Evolutionary conservation across 2,113 vertebrate species (phyloP).

Genomic region (Sprattus sprattus): DNA sequence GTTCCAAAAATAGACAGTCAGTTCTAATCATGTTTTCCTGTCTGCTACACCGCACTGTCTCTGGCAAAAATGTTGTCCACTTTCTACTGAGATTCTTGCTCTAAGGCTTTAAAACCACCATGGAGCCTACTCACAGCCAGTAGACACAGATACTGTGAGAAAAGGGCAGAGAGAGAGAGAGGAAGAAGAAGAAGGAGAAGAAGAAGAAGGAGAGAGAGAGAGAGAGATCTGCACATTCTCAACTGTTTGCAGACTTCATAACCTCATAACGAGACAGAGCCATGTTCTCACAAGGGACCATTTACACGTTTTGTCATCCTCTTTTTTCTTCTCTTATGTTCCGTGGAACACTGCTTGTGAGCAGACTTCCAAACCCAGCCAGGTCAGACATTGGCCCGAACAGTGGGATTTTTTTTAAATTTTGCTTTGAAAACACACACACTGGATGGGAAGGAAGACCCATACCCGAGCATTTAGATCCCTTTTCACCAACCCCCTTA

Average conservation of each 20-base stretch:
- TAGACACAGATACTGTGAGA: not conserved
- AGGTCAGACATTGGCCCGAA: slow-evolving; percentile 34
- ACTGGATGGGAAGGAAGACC: not conserved
- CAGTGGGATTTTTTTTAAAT: not conserved
- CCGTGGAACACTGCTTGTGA: slow-evolving; percentile 39
- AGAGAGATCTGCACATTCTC: slow-evolving; percentile 53
- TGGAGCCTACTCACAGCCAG: slow-evolving; percentile 44
- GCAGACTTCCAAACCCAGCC: slow-evolving; percentile 39
- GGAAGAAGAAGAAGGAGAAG: not conserved
- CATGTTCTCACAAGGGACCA: slow-evolving; percentile 50
- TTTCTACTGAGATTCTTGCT: slow-evolving; percentile 62
- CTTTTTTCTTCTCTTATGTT: slow-evolving; percentile 23
- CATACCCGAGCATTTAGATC: not conserved
- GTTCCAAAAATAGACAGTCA: slow-evolving; percentile 30
- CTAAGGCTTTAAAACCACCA: slow-evolving; percentile 52
- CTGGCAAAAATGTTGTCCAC: slow-evolving; percentile 21
- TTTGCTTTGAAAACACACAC: not conserved
- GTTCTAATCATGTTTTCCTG: slow-evolving; percentile 21
- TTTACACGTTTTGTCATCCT: slow-evolving; percentile 39
- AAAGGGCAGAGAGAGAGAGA: slow-evolving; percentile 23
- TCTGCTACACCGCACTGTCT: slow-evolving; percentile 39
- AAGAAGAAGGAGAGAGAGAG: slow-evolving; percentile 34
- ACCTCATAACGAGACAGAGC: slow-evolving; percentile 44
- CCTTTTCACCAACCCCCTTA: not conserved
- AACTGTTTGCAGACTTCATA: slow-evolving; percentile 58